Conservation (phyloP, 2,113 vertebrate species). For the Hippolais icterina region DNA sequence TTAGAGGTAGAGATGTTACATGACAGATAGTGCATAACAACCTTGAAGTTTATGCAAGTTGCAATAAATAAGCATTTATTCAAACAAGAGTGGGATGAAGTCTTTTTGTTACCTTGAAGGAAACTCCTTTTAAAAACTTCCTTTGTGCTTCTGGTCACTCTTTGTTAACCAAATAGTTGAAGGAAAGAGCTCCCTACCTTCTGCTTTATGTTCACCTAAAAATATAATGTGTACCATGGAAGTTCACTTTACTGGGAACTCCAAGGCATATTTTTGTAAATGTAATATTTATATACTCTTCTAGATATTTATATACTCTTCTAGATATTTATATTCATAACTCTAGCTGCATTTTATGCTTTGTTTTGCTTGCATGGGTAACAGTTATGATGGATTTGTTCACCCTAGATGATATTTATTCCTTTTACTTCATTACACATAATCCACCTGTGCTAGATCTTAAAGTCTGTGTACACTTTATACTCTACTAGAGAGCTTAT, state of each 20-base stretch:
- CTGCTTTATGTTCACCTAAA: neutral
- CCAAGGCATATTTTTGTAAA: neutral
- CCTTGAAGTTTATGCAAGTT: neutral
- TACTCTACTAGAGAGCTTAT: conserved; percentile 81
- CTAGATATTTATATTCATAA: conserved; percentile 59
- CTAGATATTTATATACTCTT: conserved; percentile 31
- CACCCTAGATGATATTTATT: conserved; percentile 79
- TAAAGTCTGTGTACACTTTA: conserved; percentile 73
- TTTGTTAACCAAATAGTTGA: neutral
- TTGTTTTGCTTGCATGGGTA: conserved; percentile 62
- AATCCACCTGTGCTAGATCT: conserved; percentile 79
- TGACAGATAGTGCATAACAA: neutral
- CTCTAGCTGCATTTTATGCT: conserved; percentile 25
- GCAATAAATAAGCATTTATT: neutral
- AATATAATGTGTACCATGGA: neutral
- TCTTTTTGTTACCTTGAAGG: neutral
- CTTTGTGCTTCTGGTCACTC: neutral
- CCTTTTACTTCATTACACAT: conserved; percentile 79
- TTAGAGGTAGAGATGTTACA: neutral
- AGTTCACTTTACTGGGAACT: neutral
- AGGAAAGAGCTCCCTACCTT: neutral
- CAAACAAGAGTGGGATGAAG: neutral
- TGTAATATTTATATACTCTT: conserved; percentile 13
- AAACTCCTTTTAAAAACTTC: neutral
- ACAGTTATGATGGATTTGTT: conserved; percentile 70